Conservation (phyloP, 1,140 invertebrate genomes). For the Bicyclus anynana region DNA sequence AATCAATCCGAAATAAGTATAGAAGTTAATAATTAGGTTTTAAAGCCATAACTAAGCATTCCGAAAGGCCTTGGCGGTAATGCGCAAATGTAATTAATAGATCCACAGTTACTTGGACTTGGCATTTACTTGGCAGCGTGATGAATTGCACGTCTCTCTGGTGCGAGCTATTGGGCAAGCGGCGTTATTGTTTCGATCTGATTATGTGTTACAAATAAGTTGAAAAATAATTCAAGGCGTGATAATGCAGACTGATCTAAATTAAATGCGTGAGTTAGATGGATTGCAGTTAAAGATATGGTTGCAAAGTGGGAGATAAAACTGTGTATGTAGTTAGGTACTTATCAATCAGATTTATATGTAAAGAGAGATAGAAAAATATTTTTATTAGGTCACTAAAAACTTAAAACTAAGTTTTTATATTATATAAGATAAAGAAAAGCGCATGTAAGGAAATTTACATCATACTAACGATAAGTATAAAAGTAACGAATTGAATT, state of each 20-base stretch:
- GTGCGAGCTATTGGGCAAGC: neutral
- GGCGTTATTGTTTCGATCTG: neutral
- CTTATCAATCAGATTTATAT: no score
- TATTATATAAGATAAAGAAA: no score
- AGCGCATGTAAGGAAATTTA: no score
- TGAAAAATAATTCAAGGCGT: neutral
- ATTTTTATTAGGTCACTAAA: no score
- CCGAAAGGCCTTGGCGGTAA: neutral
- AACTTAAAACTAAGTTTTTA: no score
- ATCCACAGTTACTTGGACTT: neutral
- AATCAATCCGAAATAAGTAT: no score
- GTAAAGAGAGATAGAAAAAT: no score
- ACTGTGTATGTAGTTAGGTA: no score
- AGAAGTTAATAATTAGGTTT: neutral
- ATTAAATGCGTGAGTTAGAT: neutral
- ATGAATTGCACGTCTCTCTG: neutral
- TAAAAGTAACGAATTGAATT: no score
- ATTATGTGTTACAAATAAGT: conserved; percentile 1
- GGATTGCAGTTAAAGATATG: neutral
- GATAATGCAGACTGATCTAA: neutral
- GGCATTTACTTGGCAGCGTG: neutral
- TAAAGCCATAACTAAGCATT: neutral
- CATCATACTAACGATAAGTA: no score
- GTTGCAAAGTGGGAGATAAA: no score
- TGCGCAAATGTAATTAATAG: neutral